Percentiles rank a stretch among this genome's conserved stretches.
These are phyloP conservation scores for Aurelia coerulea DNA, from an alignment of 30 jellyfish, hydroid and myxozoan species.

Conservation along the genomic window DNA sequence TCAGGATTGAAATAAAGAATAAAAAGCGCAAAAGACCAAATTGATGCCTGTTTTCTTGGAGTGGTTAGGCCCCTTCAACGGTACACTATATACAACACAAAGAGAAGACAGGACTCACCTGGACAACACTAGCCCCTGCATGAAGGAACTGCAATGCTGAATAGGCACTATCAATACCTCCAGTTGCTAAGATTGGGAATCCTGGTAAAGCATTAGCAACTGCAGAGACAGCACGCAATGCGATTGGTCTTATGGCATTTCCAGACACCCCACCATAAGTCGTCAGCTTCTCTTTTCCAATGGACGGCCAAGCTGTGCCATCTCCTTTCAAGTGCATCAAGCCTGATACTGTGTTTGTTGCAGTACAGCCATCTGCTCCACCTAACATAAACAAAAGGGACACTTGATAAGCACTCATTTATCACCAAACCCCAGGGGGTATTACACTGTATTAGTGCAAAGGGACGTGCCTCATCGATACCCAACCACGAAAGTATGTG, in stretches of 20 bases:
- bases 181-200: conserved; percentile 97
- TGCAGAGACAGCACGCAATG: conserved; percentile 98
- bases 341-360: conserved; percentile 98
- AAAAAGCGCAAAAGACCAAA: no score
- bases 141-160: conserved; percentile 93
- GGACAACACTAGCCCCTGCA: conserved; percentile 98
- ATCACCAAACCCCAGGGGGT: no score
- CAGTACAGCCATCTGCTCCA: conserved; percentile 98
- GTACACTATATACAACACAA: background rate
- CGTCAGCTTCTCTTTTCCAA: conserved; percentile 91
- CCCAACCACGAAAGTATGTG: no score
- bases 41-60: no score
- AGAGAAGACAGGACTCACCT: conserved; percentile 39
- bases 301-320: conserved; percentile 95
- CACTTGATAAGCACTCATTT: no score
- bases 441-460: no score
- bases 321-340: conserved; percentile 89
- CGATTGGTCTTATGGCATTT: conserved; percentile 97
- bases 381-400: conserved; percentile 54
- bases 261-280: conserved; percentile 99
- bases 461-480: no score
- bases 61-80: no score
- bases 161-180: conserved; percentile 94
- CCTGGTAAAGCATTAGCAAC: conserved; percentile 95
- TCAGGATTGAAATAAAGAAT: no score